Evolutionary conservation across 2,888 invertebrate species (phyloP).

Genomic region (Caenorhabditis sulstoni): DNA sequence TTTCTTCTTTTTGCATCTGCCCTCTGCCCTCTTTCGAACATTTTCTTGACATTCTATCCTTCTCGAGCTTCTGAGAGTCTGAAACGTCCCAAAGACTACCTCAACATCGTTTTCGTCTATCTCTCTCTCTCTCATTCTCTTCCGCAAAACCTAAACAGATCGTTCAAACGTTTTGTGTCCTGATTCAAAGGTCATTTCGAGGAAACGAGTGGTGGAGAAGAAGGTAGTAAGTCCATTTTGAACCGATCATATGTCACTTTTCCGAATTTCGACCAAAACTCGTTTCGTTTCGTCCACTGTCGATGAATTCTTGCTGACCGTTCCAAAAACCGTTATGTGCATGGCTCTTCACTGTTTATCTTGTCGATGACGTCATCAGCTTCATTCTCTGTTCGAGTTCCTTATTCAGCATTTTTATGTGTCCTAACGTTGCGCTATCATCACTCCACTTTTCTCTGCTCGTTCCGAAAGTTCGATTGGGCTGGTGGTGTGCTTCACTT

Average conservation of each 20-base stretch:
- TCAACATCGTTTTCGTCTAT: too few relatives aligned
- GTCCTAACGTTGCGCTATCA: slow-evolving; percentile 41
- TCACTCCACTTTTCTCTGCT: not conserved
- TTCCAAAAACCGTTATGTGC: slow-evolving; percentile 19
- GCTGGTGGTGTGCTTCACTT: slow-evolving; percentile 5
- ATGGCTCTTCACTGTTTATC: slow-evolving; percentile 4
- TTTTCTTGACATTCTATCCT: not conserved
- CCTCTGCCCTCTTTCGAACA: not conserved
- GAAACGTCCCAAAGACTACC: not conserved
- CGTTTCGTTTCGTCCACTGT: not conserved
- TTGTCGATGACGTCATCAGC: slow-evolving; percentile 24
- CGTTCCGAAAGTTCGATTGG: slow-evolving; percentile 19
- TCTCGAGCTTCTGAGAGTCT: not conserved
- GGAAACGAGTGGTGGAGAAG: not conserved
- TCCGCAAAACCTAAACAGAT: slow-evolving; percentile 14
- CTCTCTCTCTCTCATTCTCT: not conserved
- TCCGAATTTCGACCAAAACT: not conserved
- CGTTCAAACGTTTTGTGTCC: slow-evolving; percentile 7
- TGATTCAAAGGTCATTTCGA: slow-evolving; percentile 30
- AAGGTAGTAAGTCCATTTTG: slow-evolving; percentile 31
- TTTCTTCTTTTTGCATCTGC: too few relatives aligned
- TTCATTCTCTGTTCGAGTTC: slow-evolving; percentile 16
- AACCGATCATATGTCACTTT: slow-evolving; percentile 12
- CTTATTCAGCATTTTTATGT: slow-evolving; percentile 37
- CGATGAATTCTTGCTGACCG: slow-evolving; percentile 19